Base-by-base conservation (phyloP, 2,113 vertebrate species). In the Geococcyx californianus region DNA sequence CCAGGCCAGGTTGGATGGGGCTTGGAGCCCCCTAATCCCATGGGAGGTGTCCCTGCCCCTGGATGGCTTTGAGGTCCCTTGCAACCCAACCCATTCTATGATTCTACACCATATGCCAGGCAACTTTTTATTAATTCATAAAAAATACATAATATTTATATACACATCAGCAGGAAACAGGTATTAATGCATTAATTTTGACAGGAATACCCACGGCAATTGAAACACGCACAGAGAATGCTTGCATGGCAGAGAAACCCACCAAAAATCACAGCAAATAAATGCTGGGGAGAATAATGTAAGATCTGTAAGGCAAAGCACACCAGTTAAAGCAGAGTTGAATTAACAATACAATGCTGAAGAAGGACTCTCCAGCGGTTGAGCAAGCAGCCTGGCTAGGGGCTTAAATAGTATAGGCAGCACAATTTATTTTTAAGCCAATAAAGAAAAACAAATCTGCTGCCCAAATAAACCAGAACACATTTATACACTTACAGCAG, bases 381-480 rank as follows among this genome's bases (percentile, higher is more conserved):
- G 33, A 73, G 28, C 9, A 55, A 70, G 33, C 56, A 72, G 76
- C 79, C 34, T 26, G 73, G 51, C 42, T 40, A 40, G 29, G n/a
- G 64, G 60, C 44, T 79, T 49, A 47, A 54, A n/a, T 2, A 55
- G 54, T 11, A 72, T 5, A 79, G 64, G 40, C 72, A 60, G 67
- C 13, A 11, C 36, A 8, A 20, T 29, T 80, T 55, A 31, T 72
- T 74, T 72, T 60, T 45, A 51, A 77, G 59, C 73, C 44, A 81
- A 60, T 42, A 80, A 76, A 76, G 77, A 73, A 40, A 89, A 87
- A 59, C 59, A 76, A 93, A 94, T 64, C 84, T 86, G 80, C 72
- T 75, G 58, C 92, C 72, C 87, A 51, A 63, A 79, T 63, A 79
- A 63, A 75, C 49, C 62, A 60, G 69, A 69, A 64, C 73, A 17